phyloP scores from a whole-genome alignment of 2,113 vertebrate genomes.

The Chloropsis hardwickii region DNA sequence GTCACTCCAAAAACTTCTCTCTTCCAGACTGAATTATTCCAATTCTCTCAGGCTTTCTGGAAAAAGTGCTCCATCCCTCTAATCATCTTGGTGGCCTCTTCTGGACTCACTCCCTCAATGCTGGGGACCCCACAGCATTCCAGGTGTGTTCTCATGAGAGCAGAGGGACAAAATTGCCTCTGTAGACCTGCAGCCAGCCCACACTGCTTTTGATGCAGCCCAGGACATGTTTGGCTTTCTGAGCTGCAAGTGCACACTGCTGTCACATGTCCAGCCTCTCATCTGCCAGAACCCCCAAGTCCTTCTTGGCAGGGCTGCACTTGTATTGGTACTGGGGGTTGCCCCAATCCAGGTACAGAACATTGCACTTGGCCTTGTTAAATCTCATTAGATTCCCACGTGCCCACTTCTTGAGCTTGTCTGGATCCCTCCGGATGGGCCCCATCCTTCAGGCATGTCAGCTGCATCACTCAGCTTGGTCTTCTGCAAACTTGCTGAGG shows the following conservation, averaged over 20 bases:
- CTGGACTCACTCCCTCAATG: not conserved
- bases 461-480: not conserved
- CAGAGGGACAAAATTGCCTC: not conserved
- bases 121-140: not conserved
- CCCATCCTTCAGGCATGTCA: not conserved
- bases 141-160: not conserved
- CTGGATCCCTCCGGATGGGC: not conserved
- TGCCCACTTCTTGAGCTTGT: not conserved
- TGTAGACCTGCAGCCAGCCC: too few relatives aligned
- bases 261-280: not conserved
- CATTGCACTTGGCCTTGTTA: not conserved
- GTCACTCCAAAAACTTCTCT: not conserved
- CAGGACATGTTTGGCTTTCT: not conserved
- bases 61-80: not conserved
- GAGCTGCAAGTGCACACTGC: not conserved
- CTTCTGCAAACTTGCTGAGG: not conserved
- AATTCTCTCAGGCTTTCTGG: not conserved
- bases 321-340: not conserved
- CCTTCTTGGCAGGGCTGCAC: not conserved
- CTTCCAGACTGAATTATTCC: not conserved
- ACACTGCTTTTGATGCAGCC: not conserved
- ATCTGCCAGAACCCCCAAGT: not conserved
- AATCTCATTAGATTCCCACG: not conserved
- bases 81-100: not conserved
- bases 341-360: not conserved